These are phyloP conservation scores for Thaumetopoea pityocampa DNA, from an alignment of 1,140 invertebrate genomes.

Conservation along the genomic window DNA sequence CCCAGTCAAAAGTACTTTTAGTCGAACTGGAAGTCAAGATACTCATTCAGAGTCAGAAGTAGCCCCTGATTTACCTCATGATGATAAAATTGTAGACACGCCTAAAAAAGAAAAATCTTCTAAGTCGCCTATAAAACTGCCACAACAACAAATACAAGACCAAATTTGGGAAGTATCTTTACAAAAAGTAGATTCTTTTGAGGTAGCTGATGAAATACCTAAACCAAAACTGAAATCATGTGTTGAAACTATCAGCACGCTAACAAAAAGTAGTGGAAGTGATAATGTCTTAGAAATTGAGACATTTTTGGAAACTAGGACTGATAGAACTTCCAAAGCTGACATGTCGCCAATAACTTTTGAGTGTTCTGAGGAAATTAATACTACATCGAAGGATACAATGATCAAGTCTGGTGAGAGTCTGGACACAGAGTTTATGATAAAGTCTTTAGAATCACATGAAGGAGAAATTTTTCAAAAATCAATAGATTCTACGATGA, in stretches of 20 bases:
- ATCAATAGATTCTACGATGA: constrained; percentile 71
- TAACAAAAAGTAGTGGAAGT: constrained; percentile 42
- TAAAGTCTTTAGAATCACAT: constrained; percentile 72
- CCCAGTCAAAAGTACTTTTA: constrained; percentile 69
- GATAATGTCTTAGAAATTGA: constrained; percentile 45
- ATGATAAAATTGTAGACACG: constrained; percentile 50
- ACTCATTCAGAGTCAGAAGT: constrained; percentile 76
- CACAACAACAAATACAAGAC: constrained; percentile 77
- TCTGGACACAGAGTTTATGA: constrained; percentile 72
- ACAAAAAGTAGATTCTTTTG: constrained; percentile 71
- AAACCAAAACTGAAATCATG: constrained; percentile 30
- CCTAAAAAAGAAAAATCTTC: constrained; percentile 59
- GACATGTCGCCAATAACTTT: constrained; percentile 55
- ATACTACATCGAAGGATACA: constrained; percentile 71
- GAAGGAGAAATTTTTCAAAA: constrained; percentile 72
- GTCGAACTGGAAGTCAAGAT: constrained; percentile 75
- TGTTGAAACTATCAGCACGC: constrained; percentile 28
- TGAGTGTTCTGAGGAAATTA: constrained; percentile 60
- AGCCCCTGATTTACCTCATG: constrained; percentile 70
- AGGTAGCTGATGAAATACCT: constrained; percentile 42
- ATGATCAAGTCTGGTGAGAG: constrained; percentile 77
- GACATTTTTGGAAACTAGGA: constrained; percentile 70
- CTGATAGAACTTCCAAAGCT: constrained; percentile 46
- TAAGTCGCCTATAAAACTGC: constrained; percentile 74
- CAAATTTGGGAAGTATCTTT: constrained; percentile 81